A percentile compares a stretch with the other conserved stretches of the same genome.
Conservation (phyloP, 30 jellyfish, hydroid and myxozoan genomes). For the Catostylus mosaicus region DNA sequence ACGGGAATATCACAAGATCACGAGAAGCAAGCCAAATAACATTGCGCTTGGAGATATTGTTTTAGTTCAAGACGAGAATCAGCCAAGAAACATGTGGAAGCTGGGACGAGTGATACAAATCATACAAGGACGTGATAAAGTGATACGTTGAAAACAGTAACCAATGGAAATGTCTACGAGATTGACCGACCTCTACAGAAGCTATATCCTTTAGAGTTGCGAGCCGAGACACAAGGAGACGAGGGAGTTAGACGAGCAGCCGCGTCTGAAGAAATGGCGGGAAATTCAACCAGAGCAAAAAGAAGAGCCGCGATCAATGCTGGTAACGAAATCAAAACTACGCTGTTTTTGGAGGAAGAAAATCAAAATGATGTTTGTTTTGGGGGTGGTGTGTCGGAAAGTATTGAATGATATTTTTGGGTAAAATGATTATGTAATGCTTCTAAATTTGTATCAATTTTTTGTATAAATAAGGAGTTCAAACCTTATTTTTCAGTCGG, state of each 20-base stretch:
- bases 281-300: conserved; percentile 16
- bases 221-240: neutral
- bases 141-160: conserved; percentile 49
- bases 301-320: conserved; percentile 11
- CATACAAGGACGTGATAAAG: conserved; percentile 62
- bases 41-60: conserved; percentile 63
- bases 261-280: conserved; percentile 15
- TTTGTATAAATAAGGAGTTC: too few relatives aligned
- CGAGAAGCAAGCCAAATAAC: conserved; percentile 13
- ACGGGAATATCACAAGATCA: conserved; percentile 67
- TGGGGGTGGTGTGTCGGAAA: too few relatives aligned
- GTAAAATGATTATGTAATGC: too few relatives aligned
- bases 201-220: conserved; percentile 52
- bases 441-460: too few relatives aligned
- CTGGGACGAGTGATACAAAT: conserved; percentile 41
- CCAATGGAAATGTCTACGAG: conserved; percentile 47
- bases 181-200: conserved; percentile 71
- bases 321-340: neutral
- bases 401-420: too few relatives aligned
- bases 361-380: too few relatives aligned
- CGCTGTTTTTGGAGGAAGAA: too few relatives aligned
- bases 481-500: too few relatives aligned
- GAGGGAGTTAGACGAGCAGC: neutral
- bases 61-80: conserved; percentile 62
- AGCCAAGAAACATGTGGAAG: conserved; percentile 63